A percentile compares a stretch with the other conserved stretches of the same genome.
Conservation (phyloP, 2,797 vertebrate genomes). For the Poeciliopsis turneri region DNA sequence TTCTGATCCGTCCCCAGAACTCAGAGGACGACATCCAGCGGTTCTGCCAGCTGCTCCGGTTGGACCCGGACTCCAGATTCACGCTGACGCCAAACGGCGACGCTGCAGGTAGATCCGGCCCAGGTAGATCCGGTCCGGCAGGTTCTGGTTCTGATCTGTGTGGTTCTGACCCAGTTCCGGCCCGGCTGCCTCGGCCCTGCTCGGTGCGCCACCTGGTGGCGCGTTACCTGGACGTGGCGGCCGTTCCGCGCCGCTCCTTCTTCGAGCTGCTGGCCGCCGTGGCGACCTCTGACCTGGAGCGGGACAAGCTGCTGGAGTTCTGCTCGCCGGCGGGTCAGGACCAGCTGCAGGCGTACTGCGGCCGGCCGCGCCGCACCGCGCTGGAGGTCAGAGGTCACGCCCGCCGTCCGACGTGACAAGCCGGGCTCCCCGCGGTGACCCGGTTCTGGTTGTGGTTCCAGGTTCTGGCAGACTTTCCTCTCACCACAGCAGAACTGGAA, state of each 20-base stretch:
- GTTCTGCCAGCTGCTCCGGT: conserved; percentile 85
- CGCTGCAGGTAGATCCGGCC: too few species aligned
- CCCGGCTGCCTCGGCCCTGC: conserved; percentile 86
- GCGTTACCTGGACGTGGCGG: conserved; percentile 85
- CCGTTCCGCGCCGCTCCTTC: conserved; percentile 93
- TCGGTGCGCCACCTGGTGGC: conserved; percentile 83
- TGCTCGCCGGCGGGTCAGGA: conserved; percentile 89
- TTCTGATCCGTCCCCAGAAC: conserved; percentile 88
- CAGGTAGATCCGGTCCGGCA: too few species aligned
- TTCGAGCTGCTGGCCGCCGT: conserved; percentile 87
- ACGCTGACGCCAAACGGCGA: conserved; percentile 76
- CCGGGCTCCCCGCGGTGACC: too few species aligned
- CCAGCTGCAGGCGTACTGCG: conserved; percentile 89
- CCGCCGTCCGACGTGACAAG: too few species aligned
- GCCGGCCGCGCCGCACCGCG: conserved; percentile 85
- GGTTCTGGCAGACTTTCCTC: conserved; percentile 91
- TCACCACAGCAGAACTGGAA: conserved; percentile 82
- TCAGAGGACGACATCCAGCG: conserved; percentile 74
- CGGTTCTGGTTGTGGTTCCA: conserved; percentile 48
- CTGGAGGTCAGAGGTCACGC: conserved; percentile 83
- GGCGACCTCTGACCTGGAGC: conserved; percentile 83
- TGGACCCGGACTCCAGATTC: conserved; percentile 84
- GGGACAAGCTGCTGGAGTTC: conserved; percentile 90
- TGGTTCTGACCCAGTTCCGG: conserved; percentile 63
- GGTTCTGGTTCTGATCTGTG: neutral